A percentile compares a stretch with the other conserved stretches of the same genome.
These are phyloP conservation scores for Nothura maculosa DNA, from an alignment of 2,797 vertebrate species.

Conservation along the genomic window DNA sequence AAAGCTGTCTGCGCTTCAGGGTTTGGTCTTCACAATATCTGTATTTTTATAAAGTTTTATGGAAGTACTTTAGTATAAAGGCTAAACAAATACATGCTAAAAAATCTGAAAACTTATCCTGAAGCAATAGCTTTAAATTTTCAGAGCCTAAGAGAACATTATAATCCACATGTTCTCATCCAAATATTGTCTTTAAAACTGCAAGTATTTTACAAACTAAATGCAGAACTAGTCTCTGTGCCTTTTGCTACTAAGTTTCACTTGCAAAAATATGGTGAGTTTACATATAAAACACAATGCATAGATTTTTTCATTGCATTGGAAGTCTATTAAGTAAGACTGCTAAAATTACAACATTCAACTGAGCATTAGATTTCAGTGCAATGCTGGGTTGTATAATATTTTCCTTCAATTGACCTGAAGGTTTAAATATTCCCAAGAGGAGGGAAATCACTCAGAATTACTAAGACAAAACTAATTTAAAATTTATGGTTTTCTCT, in stretches of 20 bases:
- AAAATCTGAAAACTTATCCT: not conserved
- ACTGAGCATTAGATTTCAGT: not conserved
- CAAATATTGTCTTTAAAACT: not conserved
- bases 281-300: not conserved
- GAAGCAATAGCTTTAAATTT: not conserved
- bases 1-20: not conserved
- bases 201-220: not conserved
- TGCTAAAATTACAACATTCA: not conserved
- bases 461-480: not conserved
- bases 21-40: not conserved
- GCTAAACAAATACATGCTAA: not conserved
- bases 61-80: not conserved
- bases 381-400: not conserved
- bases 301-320: rapidly evolving
- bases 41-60: not conserved
- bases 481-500: not conserved
- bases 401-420: not conserved
- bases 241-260: not conserved
- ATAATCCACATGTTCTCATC: not conserved
- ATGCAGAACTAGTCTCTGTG: not conserved
- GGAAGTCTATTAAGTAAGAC: not conserved
- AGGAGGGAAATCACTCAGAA: rapidly evolving
- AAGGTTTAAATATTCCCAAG: not conserved
- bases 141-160: not conserved
- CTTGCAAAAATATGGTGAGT: not conserved